Evolutionary conservation across 2,113 vertebrate species (phyloP).

Genomic region (Hydrolagus affinis): DNA sequence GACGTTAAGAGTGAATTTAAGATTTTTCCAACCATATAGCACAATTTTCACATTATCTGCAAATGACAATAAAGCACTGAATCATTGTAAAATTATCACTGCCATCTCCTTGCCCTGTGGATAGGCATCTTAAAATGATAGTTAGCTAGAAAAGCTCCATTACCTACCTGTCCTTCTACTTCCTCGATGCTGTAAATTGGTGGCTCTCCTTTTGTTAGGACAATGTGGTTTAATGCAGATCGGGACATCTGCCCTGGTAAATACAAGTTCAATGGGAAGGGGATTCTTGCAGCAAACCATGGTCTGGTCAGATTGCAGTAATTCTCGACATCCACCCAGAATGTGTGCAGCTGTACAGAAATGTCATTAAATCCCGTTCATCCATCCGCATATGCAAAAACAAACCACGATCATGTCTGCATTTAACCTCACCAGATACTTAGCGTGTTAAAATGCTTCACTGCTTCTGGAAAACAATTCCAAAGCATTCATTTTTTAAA

Average conservation of each 20-base stretch:
- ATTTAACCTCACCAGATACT: too few relatives aligned
- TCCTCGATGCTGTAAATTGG: conserved; percentile 73
- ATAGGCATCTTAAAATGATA: background rate
- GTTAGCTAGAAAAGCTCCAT: background rate
- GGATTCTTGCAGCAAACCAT: conserved; percentile 85
- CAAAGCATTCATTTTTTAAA: too few relatives aligned
- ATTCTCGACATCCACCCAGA: conserved; percentile 94
- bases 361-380: background rate
- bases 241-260: conserved; percentile 73
- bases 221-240: conserved; percentile 73
- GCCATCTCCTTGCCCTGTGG: too few relatives aligned
- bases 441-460: too few relatives aligned
- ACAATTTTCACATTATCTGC: too few relatives aligned
- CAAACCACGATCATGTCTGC: too few relatives aligned
- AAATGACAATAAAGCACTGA: too few relatives aligned
- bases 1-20: too few relatives aligned
- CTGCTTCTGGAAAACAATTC: too few relatives aligned
- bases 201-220: conserved; percentile 76
- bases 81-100: too few relatives aligned
- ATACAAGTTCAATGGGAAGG: conserved; percentile 81
- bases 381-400: background rate
- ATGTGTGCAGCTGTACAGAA: conserved; percentile 77
- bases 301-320: conserved; percentile 83
- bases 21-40: too few relatives aligned
- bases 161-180: conserved; percentile 80